Conservation (phyloP, 2,113 vertebrate genomes). For the Laticauda colubrina region DNA sequence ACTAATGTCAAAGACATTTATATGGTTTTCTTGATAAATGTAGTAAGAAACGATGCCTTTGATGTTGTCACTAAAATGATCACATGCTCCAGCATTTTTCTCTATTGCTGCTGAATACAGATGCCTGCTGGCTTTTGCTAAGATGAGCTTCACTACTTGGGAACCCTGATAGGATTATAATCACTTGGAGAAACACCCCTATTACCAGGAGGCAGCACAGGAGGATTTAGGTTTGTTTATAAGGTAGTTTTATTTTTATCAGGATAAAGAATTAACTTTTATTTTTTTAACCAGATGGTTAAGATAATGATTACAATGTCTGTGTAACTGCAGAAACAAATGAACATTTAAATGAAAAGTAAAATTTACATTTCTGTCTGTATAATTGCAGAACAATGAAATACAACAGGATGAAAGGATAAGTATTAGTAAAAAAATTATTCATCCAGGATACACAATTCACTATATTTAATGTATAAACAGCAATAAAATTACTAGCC, state of each 20-base stretch:
- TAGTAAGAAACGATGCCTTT: not conserved
- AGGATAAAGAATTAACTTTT: not conserved
- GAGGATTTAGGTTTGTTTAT: not conserved
- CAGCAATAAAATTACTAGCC: slow-evolving; percentile 19
- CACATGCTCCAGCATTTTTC: not conserved
- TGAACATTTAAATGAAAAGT: not conserved
- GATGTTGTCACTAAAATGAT: not conserved
- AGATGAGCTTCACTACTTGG: not conserved
- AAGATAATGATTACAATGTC: not conserved
- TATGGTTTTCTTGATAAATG: not conserved
- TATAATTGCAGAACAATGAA: not conserved
- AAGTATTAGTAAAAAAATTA: not conserved
- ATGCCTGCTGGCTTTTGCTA: not conserved
- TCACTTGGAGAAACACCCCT: not conserved
- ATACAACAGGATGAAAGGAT: not conserved
- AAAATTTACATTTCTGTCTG: not conserved
- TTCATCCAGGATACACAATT: not conserved
- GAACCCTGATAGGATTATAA: not conserved
- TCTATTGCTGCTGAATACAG: not conserved
- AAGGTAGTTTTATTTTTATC: not conserved
- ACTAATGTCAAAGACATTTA: not conserved
- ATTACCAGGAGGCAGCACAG: not conserved
- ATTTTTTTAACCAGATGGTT: not conserved
- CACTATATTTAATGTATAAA: not conserved
- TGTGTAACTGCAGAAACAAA: not conserved